Conservation (phyloP, 2,888 invertebrate genomes). For the Drosophila prostipennis region DNA sequence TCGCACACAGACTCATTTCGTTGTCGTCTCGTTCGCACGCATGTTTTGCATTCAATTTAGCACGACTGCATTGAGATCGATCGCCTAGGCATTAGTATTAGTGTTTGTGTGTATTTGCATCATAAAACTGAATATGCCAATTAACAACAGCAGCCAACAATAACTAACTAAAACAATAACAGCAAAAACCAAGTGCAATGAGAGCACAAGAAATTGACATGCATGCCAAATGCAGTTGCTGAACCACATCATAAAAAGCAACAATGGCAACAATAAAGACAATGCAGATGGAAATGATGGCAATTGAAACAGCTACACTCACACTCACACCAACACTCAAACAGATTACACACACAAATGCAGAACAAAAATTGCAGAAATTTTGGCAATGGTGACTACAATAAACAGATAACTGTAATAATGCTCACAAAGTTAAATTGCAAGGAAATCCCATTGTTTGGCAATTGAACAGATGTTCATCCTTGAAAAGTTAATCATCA, state of each 20-base stretch:
- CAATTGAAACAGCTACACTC: constrained; percentile 19
- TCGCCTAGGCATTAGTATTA: constrained; percentile 26
- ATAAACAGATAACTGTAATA: constrained; percentile 54
- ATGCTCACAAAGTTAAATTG: constrained; percentile 20
- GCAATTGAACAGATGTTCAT: constrained; percentile 1
- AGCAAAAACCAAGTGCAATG: constrained; percentile 34
- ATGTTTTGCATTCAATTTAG: constrained; percentile 61
- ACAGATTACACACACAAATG: constrained; percentile 10
- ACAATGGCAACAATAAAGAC: constrained; percentile 42
- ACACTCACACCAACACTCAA: constrained; percentile 8
- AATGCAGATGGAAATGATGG: constrained; percentile 38
- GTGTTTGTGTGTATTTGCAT: constrained; percentile 22
- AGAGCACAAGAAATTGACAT: constrained; percentile 48
- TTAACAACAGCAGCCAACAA: constrained; percentile 61
- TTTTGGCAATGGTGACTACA: constrained; percentile 25
- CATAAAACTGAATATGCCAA: constrained; percentile 55
- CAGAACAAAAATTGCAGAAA: constrained; percentile 9
- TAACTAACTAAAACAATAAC: constrained; percentile 41
- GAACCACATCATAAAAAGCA: constrained; percentile 55
- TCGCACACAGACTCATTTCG: neutral
- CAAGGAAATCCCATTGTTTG: constrained; percentile 9
- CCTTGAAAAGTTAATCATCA: constrained; percentile 20
- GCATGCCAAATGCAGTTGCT: constrained; percentile 57
- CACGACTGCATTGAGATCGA: constrained; percentile 71
- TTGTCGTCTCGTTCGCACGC: constrained; percentile 14